Evolutionary conservation across 1,140 invertebrate genomes (phyloP), one percentile per base, ranked within the genome.

Genomic region (Monomorium pharaonis): DNA sequence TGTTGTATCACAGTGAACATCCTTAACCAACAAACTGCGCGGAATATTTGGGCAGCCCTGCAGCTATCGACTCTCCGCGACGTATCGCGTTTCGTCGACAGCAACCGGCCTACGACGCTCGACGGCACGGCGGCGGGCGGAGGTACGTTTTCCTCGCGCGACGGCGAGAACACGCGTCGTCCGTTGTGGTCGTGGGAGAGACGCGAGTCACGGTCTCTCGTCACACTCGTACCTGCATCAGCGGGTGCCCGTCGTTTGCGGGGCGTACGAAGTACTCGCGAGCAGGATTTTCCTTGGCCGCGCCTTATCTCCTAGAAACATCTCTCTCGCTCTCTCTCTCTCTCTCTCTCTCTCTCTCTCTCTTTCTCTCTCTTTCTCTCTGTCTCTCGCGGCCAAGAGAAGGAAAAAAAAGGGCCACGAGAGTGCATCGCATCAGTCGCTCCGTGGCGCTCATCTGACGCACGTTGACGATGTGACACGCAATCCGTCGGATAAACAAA

Each of bases 21-120:
- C 56, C 85, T 89, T 91, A 90, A 91, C 90, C 90, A 91, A 90
- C 76, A 91, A 91, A 91, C 75, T 87, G 85, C 56, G 67, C 54
- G n/a, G 76, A n/a, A 86, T 75, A 89, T 72, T 83, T 56, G 72
- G 24, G 49, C 21, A 56, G 14, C 2, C 10, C 42, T 9, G 24
- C 2, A n/a, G n/a, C n/a, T n/a, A n/a, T n/a, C 65, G 51, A 81
- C n/a, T 10, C 21, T 2, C n/a, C 5, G 24, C 10, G 16, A 54
- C 47, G 10, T 10, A 16, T 3, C 27, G 30, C 4, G 76, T 18
- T 18, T 18, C 14, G 16, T 18, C 21, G 62, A 2, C 47, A 37
- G 2, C 62, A 24, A 69, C 30, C 42, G 37, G 33, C n/a, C 27
- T 51, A n/a, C 16, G 16, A 3, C n/a, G n/a, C 14, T 42, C 49